phyloP scores from a whole-genome alignment of 2,888 invertebrate species.

The Ryuthela nishihirai region DNA sequence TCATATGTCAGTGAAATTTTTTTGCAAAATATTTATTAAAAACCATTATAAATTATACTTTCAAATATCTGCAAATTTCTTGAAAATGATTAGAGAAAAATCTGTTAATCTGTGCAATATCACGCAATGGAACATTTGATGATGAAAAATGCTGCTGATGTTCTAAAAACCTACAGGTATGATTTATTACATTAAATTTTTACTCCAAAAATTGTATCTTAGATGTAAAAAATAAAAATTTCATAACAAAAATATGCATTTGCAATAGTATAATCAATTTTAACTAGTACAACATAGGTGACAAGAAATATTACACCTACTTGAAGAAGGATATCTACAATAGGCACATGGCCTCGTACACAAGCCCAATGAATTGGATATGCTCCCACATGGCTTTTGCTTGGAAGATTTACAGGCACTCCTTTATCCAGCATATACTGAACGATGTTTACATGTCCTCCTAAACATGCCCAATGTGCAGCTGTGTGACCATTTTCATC shows the following conservation, averaged over 20 bases:
- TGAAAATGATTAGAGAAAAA: too few species aligned
- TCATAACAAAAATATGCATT: not conserved
- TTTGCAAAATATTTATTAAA: too few species aligned
- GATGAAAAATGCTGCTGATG: too few species aligned
- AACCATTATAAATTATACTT: too few species aligned
- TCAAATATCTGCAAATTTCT: too few species aligned
- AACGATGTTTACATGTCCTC: conserved; percentile 85
- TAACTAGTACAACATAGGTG: not conserved
- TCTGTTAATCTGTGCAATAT: too few species aligned
- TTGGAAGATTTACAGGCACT: conserved; percentile 79
- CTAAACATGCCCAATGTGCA: conserved; percentile 86
- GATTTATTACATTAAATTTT: not conserved
- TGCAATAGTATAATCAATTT: not conserved
- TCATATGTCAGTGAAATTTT: too few species aligned
- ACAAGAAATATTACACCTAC: conserved; percentile 45
- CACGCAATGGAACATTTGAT: too few species aligned
- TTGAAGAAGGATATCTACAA: conserved; percentile 67
- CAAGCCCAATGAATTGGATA: conserved; percentile 93
- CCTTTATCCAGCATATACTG: conserved; percentile 77
- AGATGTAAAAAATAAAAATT: not conserved
- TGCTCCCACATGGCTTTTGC: conserved; percentile 82
- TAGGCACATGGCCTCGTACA: conserved; percentile 83
- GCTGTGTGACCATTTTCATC: conserved; percentile 92
- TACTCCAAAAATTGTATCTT: not conserved
- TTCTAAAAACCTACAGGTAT: too few species aligned